Evolutionary conservation across 2,888 invertebrate genomes (phyloP).

Genomic region (Drosophila formosana): DNA sequence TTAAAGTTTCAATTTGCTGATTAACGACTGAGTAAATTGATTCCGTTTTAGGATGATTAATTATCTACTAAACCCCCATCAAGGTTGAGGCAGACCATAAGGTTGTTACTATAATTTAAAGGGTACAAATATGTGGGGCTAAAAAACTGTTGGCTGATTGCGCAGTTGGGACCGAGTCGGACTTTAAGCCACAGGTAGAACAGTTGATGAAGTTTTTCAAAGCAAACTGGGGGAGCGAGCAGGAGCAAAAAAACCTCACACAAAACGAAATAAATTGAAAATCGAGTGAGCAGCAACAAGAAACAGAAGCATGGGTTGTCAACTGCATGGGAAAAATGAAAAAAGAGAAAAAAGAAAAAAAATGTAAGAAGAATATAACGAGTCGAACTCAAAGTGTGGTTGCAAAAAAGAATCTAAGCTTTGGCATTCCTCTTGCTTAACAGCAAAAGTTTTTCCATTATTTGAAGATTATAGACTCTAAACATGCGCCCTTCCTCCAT

Average conservation of each 20-base stretch:
- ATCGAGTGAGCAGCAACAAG: constrained; percentile 68
- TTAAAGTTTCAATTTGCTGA: not conserved
- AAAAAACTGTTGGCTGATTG: constrained; percentile 63
- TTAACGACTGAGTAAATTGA: not conserved
- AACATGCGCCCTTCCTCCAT: constrained; percentile 62
- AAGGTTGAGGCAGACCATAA: not conserved
- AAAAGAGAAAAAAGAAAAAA: constrained; percentile 15
- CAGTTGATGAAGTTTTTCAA: constrained; percentile 76
- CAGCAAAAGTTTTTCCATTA: constrained; percentile 84
- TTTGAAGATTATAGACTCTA: constrained; percentile 83
- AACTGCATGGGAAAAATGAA: constrained; percentile 51
- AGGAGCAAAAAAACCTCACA: constrained; percentile 33
- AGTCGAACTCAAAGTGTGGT: constrained; percentile 60
- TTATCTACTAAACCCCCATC: not conserved
- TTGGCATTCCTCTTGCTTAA: constrained; percentile 81
- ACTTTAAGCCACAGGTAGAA: constrained; percentile 79
- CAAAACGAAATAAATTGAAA: constrained; percentile 76
- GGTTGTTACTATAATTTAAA: not conserved
- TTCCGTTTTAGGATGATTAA: not conserved
- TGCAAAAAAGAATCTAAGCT: constrained; percentile 70
- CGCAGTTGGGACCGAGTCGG: constrained; percentile 25
- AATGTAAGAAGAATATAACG: constrained; percentile 24
- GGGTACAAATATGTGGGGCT: constrained; percentile 21
- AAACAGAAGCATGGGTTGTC: constrained; percentile 63
- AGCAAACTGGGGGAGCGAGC: constrained; percentile 27